A percentile compares a stretch with the other conserved stretches of the same genome.
phyloP scores from a whole-genome alignment of 2,888 invertebrate genomes.

The Aricia artaxerxes region DNA sequence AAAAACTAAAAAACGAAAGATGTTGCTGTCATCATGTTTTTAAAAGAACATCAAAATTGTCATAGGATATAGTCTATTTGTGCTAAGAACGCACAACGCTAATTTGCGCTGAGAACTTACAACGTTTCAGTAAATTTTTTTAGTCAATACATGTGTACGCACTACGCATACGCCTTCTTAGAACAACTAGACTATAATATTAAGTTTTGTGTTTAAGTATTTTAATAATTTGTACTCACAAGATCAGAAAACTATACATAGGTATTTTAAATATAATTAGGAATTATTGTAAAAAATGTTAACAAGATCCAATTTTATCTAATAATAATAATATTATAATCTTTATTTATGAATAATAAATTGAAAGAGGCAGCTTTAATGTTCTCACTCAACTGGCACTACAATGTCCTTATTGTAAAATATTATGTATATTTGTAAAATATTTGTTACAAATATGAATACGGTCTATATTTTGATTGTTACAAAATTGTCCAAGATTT shows the following conservation, averaged over 20 bases:
- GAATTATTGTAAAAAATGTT: neutral
- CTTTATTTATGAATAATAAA: neutral
- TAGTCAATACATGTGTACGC: too few relatives aligned
- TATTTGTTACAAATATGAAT: neutral
- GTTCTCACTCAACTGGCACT: neutral
- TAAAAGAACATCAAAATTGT: neutral
- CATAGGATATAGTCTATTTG: too few relatives aligned
- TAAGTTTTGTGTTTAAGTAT: slow-evolving; percentile 2
- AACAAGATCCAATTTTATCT: neutral
- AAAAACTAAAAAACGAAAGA: neutral
- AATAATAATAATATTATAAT: neutral
- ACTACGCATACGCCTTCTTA: too few relatives aligned
- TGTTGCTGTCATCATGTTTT: neutral
- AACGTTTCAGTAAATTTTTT: too few relatives aligned
- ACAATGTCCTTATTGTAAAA: neutral
- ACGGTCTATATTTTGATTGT: neutral
- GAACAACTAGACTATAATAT: neutral
- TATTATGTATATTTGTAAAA: slow-evolving; percentile 10
- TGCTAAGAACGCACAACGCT: too few relatives aligned
- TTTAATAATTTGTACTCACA: neutral
- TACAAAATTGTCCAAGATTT: slow-evolving; percentile 3
- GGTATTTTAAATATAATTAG: neutral
- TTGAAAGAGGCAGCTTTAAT: neutral
- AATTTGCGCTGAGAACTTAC: too few relatives aligned
- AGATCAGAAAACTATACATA: neutral